Percentiles rank a stretch among this genome's conserved stretches.
These are phyloP conservation scores for Neogale vison DNA, from an alignment of 2,113 vertebrate genomes.

Conservation along the genomic window DNA sequence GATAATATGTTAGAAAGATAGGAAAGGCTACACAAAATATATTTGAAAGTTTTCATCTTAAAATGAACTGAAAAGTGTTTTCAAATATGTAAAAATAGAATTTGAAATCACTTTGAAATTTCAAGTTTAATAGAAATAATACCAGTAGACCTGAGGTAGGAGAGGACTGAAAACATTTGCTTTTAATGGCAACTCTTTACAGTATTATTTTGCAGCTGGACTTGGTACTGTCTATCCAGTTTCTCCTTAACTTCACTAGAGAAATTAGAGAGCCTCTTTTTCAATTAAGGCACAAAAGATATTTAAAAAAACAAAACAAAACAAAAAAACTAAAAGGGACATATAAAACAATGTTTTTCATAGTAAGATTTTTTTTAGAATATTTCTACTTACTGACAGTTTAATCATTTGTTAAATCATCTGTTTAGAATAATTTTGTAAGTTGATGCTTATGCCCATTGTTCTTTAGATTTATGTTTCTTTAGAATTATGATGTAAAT, in stretches of 20 bases:
- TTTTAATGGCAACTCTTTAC: neutral
- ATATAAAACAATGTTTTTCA: neutral
- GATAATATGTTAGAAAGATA: neutral
- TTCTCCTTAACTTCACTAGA: neutral
- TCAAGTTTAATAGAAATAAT: neutral
- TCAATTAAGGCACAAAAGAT: neutral
- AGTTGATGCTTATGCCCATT: neutral
- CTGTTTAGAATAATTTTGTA: neutral
- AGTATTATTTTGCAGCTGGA: neutral
- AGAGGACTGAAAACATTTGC: neutral
- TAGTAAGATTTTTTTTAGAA: neutral
- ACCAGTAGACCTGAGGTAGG: neutral
- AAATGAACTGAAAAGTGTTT: neutral
- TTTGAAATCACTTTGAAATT: neutral
- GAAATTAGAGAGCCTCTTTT: neutral
- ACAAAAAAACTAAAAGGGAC: neutral
- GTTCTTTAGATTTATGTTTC: neutral
- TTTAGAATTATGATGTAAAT: neutral
- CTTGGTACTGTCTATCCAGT: neutral
- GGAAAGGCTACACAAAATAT: neutral
- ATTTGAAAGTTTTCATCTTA: neutral
- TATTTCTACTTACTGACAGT: neutral
- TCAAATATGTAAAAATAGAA: neutral
- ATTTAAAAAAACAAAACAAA: neutral
- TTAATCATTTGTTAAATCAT: neutral